phyloP scores from a whole-genome alignment of 2,797 vertebrate genomes.

The Huso huso region DNA sequence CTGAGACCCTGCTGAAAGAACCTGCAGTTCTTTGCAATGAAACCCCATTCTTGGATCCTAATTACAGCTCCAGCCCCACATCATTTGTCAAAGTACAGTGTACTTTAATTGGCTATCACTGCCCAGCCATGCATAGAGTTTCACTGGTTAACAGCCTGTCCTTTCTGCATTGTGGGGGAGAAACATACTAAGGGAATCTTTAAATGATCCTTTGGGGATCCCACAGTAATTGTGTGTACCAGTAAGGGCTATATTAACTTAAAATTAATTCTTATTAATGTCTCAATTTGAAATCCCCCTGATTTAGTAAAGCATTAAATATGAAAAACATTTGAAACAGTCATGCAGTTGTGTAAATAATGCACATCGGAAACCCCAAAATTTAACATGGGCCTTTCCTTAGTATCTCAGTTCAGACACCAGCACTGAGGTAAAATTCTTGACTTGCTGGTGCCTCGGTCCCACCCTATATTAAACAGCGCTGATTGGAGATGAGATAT shows the following conservation, averaged over 20 bases:
- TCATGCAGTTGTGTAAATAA: no score
- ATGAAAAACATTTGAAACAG: no score
- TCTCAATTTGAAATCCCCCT: no score
- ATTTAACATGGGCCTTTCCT: slow-evolving; percentile 62
- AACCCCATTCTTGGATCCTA: slow-evolving; percentile 49
- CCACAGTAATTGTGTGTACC: slow-evolving; percentile 44
- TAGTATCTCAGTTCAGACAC: slow-evolving; percentile 21
- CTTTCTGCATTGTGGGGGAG: not conserved
- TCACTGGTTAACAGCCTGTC: slow-evolving; percentile 19
- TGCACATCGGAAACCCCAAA: slow-evolving; percentile 32
- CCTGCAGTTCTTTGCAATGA: slow-evolving; percentile 46
- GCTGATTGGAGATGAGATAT: no score
- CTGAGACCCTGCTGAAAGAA: slow-evolving; percentile 34
- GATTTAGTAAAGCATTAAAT: no score
- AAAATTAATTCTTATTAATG: no score
- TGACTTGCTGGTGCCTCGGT: no score
- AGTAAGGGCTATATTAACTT: slow-evolving; percentile 9
- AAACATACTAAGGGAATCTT: slow-evolving; percentile 44
- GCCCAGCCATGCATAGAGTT: slow-evolving; percentile 48
- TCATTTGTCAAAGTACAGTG: slow-evolving; percentile 52
- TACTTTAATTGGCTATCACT: slow-evolving; percentile 67
- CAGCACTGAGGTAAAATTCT: no score
- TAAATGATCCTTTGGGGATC: slow-evolving; percentile 20
- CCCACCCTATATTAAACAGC: no score
- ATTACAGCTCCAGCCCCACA: slow-evolving; percentile 52